These are phyloP conservation scores for Criorhina ranunculi DNA, from an alignment of 2,888 invertebrate genomes.

Conservation along the genomic window DNA sequence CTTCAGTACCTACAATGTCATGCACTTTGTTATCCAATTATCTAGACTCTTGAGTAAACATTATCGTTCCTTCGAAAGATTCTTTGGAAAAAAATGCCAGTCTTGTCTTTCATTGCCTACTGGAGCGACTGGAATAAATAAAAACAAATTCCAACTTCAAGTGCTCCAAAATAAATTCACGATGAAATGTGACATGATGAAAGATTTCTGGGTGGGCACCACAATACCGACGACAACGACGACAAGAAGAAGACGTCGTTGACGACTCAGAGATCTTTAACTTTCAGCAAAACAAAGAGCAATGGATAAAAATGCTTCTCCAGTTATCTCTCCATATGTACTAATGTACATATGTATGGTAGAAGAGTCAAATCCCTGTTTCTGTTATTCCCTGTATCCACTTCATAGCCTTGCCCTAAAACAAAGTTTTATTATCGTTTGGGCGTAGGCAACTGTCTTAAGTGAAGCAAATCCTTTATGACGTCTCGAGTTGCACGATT, in stretches of 20 bases:
- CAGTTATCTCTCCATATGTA: conserved; percentile 8
- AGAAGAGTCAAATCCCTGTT: conserved; percentile 15
- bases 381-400: background rate
- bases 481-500: conserved; percentile 39
- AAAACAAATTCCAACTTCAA: conserved; percentile 39
- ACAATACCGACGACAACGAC: conserved; percentile 35
- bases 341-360: background rate
- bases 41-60: conserved; percentile 16
- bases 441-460: conserved; percentile 55
- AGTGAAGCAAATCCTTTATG: conserved; percentile 47
- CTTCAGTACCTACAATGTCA: background rate
- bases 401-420: conserved; percentile 39
- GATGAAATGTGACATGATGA: conserved; percentile 60
- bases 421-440: conserved; percentile 40
- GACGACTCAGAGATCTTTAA: conserved; percentile 57
- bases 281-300: conserved; percentile 36
- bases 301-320: conserved; percentile 44
- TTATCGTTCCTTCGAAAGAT: background rate
- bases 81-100: background rate
- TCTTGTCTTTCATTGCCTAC: background rate
- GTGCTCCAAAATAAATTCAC: conserved; percentile 61
- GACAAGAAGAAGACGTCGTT: conserved; percentile 35
- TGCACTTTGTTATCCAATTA: conserved; percentile 4
- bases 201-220: conserved; percentile 71
- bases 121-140: conserved; percentile 23